Conservation (phyloP, 2,797 vertebrate genomes). For the Pteronotus mesoamericanus region DNA sequence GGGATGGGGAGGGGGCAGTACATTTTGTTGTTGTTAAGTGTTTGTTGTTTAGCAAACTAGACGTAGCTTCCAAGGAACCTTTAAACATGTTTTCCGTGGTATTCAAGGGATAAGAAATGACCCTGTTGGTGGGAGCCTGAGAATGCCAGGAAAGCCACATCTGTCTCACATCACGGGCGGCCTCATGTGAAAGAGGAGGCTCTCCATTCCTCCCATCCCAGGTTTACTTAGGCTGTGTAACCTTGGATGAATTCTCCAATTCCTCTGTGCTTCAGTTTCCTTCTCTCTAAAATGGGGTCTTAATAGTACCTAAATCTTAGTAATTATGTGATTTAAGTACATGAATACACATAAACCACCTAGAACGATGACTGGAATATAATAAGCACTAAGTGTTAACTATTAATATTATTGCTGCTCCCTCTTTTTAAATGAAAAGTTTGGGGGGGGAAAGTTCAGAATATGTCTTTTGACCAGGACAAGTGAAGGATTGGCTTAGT, state of each 20-base stretch:
- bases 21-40: neutral
- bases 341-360: neutral
- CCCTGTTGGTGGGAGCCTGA: neutral
- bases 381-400: neutral
- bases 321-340: neutral
- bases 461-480: neutral
- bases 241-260: neutral
- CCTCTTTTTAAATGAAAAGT: conserved; percentile 10
- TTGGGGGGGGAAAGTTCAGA: neutral
- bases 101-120: neutral
- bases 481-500: neutral
- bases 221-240: neutral
- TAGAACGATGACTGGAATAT: neutral
- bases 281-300: neutral
- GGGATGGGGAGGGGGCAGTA: neutral
- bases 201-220: neutral
- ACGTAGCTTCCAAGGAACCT: neutral
- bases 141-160: neutral
- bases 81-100: conserved; percentile 4
- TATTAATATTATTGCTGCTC: no score
- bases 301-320: neutral
- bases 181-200: neutral
- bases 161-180: neutral
- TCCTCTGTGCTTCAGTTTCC: neutral
- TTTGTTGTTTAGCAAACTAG: conserved; percentile 24